Percentiles rank a stretch among this genome's conserved stretches.
Evolutionary conservation across 2,888 invertebrate genomes (phyloP).

Genomic region (Orthosia gothica): DNA sequence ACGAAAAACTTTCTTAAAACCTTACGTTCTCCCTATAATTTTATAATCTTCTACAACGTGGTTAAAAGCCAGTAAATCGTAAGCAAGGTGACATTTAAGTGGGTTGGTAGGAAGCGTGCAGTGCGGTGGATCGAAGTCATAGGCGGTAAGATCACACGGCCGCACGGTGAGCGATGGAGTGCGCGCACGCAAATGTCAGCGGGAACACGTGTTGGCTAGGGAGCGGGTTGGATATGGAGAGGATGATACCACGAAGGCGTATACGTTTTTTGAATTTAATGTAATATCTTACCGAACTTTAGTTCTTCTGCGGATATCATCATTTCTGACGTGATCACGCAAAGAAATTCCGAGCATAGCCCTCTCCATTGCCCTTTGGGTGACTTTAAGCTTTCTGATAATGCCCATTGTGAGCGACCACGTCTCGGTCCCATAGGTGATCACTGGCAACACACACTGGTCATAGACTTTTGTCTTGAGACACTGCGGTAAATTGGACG

Average conservation of each 20-base stretch:
- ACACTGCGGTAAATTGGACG: too few species aligned
- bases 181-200: constrained; percentile 88
- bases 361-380: too few species aligned
- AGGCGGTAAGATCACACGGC: constrained; percentile 81
- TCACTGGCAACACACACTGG: too few species aligned
- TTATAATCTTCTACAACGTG: constrained; percentile 30
- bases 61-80: constrained; percentile 49
- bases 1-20: neutral
- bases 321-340: too few species aligned
- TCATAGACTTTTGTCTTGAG: too few species aligned
- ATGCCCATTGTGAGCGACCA: too few species aligned
- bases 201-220: constrained; percentile 77
- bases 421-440: too few species aligned
- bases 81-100: constrained; percentile 60
- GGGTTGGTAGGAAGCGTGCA: constrained; percentile 51
- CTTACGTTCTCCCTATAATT: constrained; percentile 6
- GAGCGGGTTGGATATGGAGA: constrained; percentile 70
- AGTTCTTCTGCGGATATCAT: too few species aligned
- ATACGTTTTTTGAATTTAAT: neutral
- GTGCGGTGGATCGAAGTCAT: constrained; percentile 43
- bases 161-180: constrained; percentile 84
- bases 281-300: too few species aligned
- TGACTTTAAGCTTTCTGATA: too few species aligned
- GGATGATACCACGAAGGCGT: constrained; percentile 59
- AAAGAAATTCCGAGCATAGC: too few species aligned